phyloP scores from a whole-genome alignment of 2,888 invertebrate species.

The Eristalis arbustorum region DNA sequence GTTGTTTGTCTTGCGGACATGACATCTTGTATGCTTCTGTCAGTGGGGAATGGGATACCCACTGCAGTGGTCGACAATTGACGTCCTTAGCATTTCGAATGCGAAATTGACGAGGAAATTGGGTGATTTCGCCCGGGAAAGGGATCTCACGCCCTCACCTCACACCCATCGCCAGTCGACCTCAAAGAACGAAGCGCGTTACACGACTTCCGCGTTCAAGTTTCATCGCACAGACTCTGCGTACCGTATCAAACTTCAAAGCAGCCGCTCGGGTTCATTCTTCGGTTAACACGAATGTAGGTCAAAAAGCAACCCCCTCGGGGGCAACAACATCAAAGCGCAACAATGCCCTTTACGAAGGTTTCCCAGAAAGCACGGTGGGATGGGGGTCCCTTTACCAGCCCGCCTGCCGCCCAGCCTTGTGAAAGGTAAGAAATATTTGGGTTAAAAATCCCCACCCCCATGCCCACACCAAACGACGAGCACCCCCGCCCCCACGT shows the following conservation, averaged over 20 bases:
- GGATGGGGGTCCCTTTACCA: not conserved
- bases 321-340: constrained; percentile 11
- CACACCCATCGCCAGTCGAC: not conserved
- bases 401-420: not conserved
- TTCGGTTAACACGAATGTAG: constrained; percentile 9
- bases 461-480: not conserved
- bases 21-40: not conserved
- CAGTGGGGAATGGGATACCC: too few species aligned
- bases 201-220: not conserved
- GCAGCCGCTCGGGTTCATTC: not conserved
- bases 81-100: too few species aligned
- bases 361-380: not conserved
- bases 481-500: not conserved
- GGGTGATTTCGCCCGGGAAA: not conserved
- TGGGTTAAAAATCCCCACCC: constrained; percentile 33
- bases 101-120: too few species aligned
- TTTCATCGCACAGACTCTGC: not conserved
- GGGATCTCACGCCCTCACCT: not conserved
- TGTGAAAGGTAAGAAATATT: constrained; percentile 16
- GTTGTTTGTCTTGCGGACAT: not conserved
- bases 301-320: constrained; percentile 7
- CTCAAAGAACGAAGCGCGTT: not conserved
- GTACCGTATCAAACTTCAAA: constrained; percentile 11
- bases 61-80: too few species aligned
- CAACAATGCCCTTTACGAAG: constrained; percentile 29